Conservation (phyloP, 2,888 invertebrate genomes). For the Choreutis nemorana region DNA sequence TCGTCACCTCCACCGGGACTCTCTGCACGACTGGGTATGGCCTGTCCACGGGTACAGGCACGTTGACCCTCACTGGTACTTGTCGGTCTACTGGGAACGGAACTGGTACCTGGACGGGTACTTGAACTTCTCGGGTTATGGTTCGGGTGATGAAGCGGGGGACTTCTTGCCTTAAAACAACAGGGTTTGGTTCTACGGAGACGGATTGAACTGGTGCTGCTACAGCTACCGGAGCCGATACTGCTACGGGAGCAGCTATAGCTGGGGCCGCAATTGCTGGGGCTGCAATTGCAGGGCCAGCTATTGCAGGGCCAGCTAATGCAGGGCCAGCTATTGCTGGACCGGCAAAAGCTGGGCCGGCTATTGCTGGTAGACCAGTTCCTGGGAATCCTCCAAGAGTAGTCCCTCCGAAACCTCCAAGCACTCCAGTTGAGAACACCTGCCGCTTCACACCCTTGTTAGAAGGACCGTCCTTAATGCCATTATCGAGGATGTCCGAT, state of each 20-base stretch:
- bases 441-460: conserved; percentile 46
- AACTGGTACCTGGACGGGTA: conserved; percentile 32
- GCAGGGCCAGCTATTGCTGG: conserved; percentile 16
- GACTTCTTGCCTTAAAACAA: conserved; percentile 50
- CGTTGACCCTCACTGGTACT: conserved; percentile 57
- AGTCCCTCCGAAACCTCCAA: conserved; percentile 1
- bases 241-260: conserved; percentile 19
- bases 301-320: conserved; percentile 8
- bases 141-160: conserved; percentile 53
- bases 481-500: conserved; percentile 40
- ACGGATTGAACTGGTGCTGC: conserved; percentile 42
- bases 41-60: conserved; percentile 60
- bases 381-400: background rate
- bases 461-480: conserved; percentile 35
- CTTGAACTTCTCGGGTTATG: conserved; percentile 48
- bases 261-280: conserved; percentile 11
- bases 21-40: conserved; percentile 59
- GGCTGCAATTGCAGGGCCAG: conserved; percentile 17
- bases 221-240: conserved; percentile 16
- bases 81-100: conserved; percentile 35
- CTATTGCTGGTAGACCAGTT: conserved; percentile 5
- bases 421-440: conserved; percentile 19
- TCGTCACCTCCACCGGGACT: conserved; percentile 57
- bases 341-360: conserved; percentile 12
- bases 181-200: conserved; percentile 47